Base-by-base conservation (phyloP, 53 echinoderm and acorn worm genomes). In the Zoroaster sp. region DNA sequence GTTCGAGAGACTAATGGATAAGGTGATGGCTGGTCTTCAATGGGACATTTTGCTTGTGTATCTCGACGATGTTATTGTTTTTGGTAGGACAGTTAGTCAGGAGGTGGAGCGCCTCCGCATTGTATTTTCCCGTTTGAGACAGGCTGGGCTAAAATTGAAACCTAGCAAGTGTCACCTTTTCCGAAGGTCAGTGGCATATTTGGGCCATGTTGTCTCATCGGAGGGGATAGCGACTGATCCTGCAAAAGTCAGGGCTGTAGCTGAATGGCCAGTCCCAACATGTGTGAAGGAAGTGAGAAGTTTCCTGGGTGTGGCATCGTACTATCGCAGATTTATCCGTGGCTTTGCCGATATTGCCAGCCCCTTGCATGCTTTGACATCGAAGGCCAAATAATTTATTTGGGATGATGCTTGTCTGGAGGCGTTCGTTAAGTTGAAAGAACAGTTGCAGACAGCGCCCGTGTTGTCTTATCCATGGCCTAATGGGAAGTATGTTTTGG, bases 11-110 rank as follows among this genome's bases (percentile, higher is more conserved):
- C 54, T 78, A 35, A 78, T 78, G 78, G 78, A 78, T 3, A 52
- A 59, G 18, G 76, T 75, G 31, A 44, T 42, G 51, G 45, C 45
- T 4, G 76, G 76, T 9, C 74, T 87, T 1, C 87, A 72, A 21
- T 88, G 74, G 88, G 54, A 72, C 3, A 42, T 75, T n/a, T 20
- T 88, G 14, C 39, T 88, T 17, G 41, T 88, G 17, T 88, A 88
- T 25, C 23, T 88, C 5, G 75, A 88, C 51, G 76, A 88, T 11
- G 37, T 4, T n/a, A n/a, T n/a, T n/a, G n/a, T n/a, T n/a, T n/a
- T n/a, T n/a, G n/a, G n/a, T n/a, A n/a, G n/a, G n/a, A 89, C 77
- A 28, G 78, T 87, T 5, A 31, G 52, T 11, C 71, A 86, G 49
- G 70, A 28, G 31, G 10, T 86, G 30, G 25, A 40, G 0, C 21